These are phyloP conservation scores for Ooceraea biroi DNA, from an alignment of 1,140 invertebrate species.

Conservation along the genomic window DNA sequence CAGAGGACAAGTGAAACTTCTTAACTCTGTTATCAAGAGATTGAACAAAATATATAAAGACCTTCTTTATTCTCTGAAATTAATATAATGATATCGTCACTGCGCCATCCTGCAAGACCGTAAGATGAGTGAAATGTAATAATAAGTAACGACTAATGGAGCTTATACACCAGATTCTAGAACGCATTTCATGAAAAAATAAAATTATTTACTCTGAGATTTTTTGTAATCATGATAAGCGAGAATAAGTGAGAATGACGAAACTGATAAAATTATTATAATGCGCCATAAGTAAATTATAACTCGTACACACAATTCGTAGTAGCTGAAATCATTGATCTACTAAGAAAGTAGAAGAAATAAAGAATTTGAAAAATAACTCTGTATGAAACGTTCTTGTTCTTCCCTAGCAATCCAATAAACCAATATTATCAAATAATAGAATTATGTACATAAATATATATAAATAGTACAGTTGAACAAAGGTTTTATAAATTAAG, in stretches of 20 bases:
- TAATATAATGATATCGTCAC: slow-evolving; percentile 47
- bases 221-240: slow-evolving; percentile 76
- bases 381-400: background rate
- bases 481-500: slow-evolving; percentile 17
- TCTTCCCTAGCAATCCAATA: slow-evolving; percentile 56
- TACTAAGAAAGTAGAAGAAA: slow-evolving; percentile 84
- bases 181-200: slow-evolving; percentile 70
- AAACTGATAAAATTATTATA: slow-evolving; percentile 80
- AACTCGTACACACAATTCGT: slow-evolving; percentile 83
- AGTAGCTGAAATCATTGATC: slow-evolving; percentile 83
- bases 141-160: slow-evolving; percentile 66
- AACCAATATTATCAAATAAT: background rate
- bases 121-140: slow-evolving; percentile 29
- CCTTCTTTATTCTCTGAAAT: slow-evolving; percentile 67
- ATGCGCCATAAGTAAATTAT: slow-evolving; percentile 74
- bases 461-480: slow-evolving; percentile 62
- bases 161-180: slow-evolving; percentile 70
- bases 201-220: slow-evolving; percentile 74
- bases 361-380: slow-evolving; percentile 81
- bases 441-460: slow-evolving; percentile 16
- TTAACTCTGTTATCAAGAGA: slow-evolving; percentile 58
- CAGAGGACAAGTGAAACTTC: slow-evolving; percentile 23
- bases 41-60: slow-evolving; percentile 58
- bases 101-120: slow-evolving; percentile 22
- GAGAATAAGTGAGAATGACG: slow-evolving; percentile 70